Evolutionary conservation across 2,888 invertebrate species (phyloP).

Genomic region (Fragum whitleyi): DNA sequence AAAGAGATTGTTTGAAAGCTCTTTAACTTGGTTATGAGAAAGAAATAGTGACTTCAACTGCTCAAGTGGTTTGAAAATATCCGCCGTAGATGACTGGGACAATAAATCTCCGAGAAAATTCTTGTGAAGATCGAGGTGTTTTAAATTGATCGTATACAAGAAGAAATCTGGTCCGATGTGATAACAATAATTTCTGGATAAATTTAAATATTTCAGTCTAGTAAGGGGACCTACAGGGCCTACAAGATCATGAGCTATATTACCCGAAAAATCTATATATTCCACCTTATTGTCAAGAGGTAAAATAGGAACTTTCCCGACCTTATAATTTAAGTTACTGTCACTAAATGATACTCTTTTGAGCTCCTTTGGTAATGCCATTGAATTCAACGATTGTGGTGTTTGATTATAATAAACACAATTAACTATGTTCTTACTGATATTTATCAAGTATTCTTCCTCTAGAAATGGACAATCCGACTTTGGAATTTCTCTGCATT

Average conservation of each 20-base stretch:
- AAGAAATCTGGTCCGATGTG: slow-evolving; percentile 11
- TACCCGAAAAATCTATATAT: slow-evolving; percentile 26
- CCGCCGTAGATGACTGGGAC: background rate
- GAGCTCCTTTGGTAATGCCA: background rate
- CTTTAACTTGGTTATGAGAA: slow-evolving; percentile 28
- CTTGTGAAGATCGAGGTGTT: background rate
- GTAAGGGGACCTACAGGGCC: slow-evolving; percentile 24
- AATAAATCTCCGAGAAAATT: slow-evolving; percentile 15
- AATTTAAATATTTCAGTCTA: slow-evolving; percentile 22
- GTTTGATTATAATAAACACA: background rate
- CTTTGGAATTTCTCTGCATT: background rate
- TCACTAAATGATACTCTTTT: background rate
- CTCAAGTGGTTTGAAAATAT: slow-evolving; percentile 28
- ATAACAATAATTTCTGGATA: slow-evolving; percentile 37
- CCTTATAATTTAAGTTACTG: slow-evolving; percentile 5
- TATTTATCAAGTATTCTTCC: background rate
- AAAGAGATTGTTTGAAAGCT: background rate
- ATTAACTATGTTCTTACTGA: background rate
- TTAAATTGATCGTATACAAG: background rate
- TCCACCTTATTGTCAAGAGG: slow-evolving; percentile 8
- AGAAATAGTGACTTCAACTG: slow-evolving; percentile 23
- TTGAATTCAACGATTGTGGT: background rate
- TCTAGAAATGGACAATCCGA: background rate
- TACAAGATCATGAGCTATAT: slow-evolving; percentile 2
- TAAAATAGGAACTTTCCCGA: background rate